These are phyloP conservation scores for Ennomos quercinarius DNA, from an alignment of 2,888 invertebrate species.

Conservation along the genomic window DNA sequence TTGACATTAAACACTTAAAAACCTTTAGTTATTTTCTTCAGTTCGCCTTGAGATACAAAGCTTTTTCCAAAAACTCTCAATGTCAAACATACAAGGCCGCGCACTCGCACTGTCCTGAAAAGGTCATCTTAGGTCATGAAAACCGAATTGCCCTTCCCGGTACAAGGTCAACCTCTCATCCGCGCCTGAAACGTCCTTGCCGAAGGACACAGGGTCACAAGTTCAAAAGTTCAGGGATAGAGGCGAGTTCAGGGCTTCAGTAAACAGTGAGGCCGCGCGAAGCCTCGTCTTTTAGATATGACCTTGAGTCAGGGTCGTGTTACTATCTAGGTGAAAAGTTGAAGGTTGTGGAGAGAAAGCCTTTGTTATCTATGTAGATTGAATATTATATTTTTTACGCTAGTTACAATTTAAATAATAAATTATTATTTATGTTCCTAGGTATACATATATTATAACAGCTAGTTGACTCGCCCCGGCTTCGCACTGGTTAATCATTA, in stretches of 20 bases:
- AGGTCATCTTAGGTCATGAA: slow-evolving; percentile 18
- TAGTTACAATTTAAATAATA: no score
- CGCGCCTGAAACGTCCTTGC: slow-evolving; percentile 13
- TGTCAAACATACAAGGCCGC: slow-evolving; percentile 6
- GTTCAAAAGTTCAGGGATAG: slow-evolving; percentile 19
- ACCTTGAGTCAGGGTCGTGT: slow-evolving; percentile 20
- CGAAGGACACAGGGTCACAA: slow-evolving; percentile 19
- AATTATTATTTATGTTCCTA: no score
- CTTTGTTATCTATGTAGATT: no score
- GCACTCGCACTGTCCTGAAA: slow-evolving; percentile 1
- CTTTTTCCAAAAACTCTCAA: not conserved
- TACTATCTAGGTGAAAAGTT: no score
- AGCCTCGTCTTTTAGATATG: slow-evolving; percentile 5
- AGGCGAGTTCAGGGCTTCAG: slow-evolving; percentile 14
- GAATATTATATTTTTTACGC: no score
- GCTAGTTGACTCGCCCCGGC: no score
- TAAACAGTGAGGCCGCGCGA: not conserved
- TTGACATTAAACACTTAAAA: no score
- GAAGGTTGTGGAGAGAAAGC: no score
- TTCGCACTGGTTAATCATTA: no score
- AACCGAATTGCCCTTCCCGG: slow-evolving; percentile 10
- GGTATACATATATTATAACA: no score
- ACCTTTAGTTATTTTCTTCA: no score
- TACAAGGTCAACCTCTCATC: slow-evolving; percentile 9
- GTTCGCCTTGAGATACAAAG: no score